phyloP scores from a whole-genome alignment of 2,797 vertebrate genomes.

The Triplophysa bombifrons region DNA sequence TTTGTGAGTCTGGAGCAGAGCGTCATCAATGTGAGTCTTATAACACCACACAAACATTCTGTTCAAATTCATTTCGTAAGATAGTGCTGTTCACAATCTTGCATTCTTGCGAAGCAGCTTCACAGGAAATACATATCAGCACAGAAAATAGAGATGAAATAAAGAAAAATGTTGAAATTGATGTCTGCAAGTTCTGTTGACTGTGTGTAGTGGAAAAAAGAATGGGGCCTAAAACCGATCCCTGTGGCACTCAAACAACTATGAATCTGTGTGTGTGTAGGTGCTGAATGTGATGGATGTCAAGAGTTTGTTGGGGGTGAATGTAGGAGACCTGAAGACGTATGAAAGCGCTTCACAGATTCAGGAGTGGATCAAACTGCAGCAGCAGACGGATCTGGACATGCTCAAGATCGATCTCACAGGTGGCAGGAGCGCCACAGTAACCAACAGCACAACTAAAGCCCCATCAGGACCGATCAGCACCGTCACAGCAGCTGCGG shows the following conservation, averaged over 20 bases:
- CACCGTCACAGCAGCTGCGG: background rate
- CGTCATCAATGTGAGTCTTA: conserved; percentile 64
- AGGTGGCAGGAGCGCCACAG: conserved; percentile 56
- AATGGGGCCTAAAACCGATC: no score
- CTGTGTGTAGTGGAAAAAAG: no score
- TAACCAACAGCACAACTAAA: background rate
- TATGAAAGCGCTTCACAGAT: conserved; percentile 67
- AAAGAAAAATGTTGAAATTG: no score
- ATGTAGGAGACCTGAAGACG: conserved; percentile 61
- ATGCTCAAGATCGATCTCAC: conserved; percentile 43
- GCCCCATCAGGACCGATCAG: background rate
- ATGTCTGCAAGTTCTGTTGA: no score
- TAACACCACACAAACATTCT: background rate
- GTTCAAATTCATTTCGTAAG: background rate
- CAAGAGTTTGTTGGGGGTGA: conserved; percentile 66
- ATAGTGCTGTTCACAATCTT: no score
- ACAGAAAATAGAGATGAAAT: no score
- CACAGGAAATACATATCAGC: background rate
- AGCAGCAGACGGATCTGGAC: conserved; percentile 60
- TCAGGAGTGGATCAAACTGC: conserved; percentile 59
- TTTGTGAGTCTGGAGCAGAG: conserved; percentile 61
- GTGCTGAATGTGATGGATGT: conserved; percentile 67
- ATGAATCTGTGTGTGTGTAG: conserved; percentile 53
- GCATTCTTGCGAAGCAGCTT: background rate
- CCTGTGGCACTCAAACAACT: no score